A percentile compares a stretch with the other conserved stretches of the same genome.
These are phyloP conservation scores for Nycticorax nycticorax DNA, from an alignment of 2,113 vertebrate species.

Conservation along the genomic window DNA sequence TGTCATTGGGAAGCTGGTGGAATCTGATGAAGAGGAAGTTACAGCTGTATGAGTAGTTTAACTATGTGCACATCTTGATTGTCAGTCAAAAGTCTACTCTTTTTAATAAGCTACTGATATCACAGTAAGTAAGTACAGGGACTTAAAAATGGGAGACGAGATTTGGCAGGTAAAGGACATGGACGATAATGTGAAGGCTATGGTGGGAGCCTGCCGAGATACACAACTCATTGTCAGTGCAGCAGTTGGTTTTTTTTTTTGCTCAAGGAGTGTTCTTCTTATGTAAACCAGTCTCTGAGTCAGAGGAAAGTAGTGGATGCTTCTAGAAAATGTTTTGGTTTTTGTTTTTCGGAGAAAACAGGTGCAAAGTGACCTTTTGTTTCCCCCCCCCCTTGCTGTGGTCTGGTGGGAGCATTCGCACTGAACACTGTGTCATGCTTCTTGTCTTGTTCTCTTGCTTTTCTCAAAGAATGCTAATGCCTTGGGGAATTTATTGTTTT, in stretches of 20 bases:
- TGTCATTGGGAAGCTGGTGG: background rate
- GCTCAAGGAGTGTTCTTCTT: background rate
- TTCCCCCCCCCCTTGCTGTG: background rate
- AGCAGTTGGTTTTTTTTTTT: background rate
- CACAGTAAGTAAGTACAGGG: accelerated
- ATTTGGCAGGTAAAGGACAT: background rate
- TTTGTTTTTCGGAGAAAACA: background rate
- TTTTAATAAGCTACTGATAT: background rate
- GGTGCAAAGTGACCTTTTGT: background rate
- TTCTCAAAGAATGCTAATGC: background rate
- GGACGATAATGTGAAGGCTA: accelerated
- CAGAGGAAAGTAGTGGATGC: background rate
- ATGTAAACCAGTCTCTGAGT: background rate
- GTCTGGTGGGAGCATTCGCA: background rate
- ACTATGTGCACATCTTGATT: background rate
- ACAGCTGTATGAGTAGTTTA: background rate
- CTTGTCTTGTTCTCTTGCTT: background rate
- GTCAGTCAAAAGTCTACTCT: background rate
- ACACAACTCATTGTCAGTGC: background rate
- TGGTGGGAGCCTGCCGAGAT: background rate
- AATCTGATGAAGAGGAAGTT: background rate
- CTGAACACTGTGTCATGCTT: background rate
- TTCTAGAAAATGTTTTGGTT: background rate
- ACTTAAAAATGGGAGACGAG: background rate
- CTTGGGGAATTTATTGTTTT: background rate